Percentiles rank a stretch among this genome's conserved stretches.
These are phyloP conservation scores for Hepsetus odoe DNA, from an alignment of 2,113 vertebrate genomes.

Conservation along the genomic window DNA sequence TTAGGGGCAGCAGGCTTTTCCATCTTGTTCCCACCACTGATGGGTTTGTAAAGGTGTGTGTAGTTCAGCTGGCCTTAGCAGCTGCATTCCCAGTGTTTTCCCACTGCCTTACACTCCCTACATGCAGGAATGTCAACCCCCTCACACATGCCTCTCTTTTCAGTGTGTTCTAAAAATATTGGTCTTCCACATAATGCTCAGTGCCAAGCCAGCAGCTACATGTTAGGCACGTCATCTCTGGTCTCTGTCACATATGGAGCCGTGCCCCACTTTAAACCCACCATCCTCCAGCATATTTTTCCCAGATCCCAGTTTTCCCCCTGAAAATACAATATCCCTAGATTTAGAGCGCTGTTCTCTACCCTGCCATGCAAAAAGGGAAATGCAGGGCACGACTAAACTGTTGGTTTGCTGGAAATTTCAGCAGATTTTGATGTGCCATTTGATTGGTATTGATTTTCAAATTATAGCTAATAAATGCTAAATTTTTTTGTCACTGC, in stretches of 20 bases:
- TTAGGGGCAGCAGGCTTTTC: background rate
- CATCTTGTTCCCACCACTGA: background rate
- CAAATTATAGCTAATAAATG: too few species aligned
- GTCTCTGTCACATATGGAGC: slow-evolving; percentile 7
- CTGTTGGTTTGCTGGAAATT: background rate
- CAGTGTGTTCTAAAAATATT: slow-evolving; percentile 35
- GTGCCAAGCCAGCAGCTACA: slow-evolving; percentile 6
- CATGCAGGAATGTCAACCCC: slow-evolving; percentile 36
- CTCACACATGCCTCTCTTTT: slow-evolving; percentile 15
- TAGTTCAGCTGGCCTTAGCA: slow-evolving; percentile 14
- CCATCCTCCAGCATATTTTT: background rate
- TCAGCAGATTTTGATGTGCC: background rate
- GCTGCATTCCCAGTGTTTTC: slow-evolving; percentile 1
- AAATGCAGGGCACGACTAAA: too few species aligned
- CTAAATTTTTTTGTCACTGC: too few species aligned
- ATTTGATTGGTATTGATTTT: too few species aligned
- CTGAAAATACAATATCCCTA: slow-evolving; percentile 9
- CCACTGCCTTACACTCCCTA: slow-evolving; percentile 9
- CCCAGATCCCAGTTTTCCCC: background rate
- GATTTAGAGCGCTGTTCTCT: slow-evolving; percentile 2
- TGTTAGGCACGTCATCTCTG: slow-evolving; percentile 16
- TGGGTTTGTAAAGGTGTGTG: slow-evolving; percentile 24
- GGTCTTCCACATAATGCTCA: slow-evolving; percentile 24
- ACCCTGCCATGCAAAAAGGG: background rate
- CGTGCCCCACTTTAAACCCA: slow-evolving; percentile 36